Evolutionary conservation across 2,113 vertebrate species (phyloP), one percentile per base, ranked within the genome.

Genomic region (Ammodytes dubius): DNA sequence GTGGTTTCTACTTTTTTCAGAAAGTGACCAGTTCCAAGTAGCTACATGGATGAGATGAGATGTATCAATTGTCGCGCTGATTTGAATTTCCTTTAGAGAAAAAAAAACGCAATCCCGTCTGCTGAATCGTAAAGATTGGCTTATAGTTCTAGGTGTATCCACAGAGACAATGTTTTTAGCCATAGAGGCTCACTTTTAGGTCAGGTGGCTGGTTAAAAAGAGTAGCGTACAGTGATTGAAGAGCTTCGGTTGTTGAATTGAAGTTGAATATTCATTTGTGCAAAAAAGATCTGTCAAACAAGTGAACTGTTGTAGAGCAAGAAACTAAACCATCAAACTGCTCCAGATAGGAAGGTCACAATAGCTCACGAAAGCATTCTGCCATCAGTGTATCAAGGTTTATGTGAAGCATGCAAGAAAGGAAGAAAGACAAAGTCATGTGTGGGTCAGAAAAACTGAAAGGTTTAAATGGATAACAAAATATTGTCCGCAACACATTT

Each of bases 21-120:
- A 66, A 27, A 53, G 27, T 42, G 52, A 50, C 19, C 13, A 10
- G 58, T 73, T 65, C 40, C n/a, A 49, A 73, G 65, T 19, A 50
- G 14, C 82, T 58, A 35, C 39, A 35, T 39, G 70, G 46, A 59
- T 77, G 42, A 80, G 58, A 68, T 63, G 49, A 72, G 64, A 73
- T 27, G 50, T 63, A 54, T 70, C 5, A 58, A 82, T 75, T 86
- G 39, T 82, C 74, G 65, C 12, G 70, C 66, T 73, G 57, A 60
- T 67, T 81, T 85, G 66, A 75, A 27, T 27, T 27, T 27, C 27
- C 27, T 27, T 27, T 27, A 27, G 27, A 27, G 27, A 27, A 27
- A 27, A 27, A 27, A 27, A 27, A 27, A 27, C 27, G 27, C 27
- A 27, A 27, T 27, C 27, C 27, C 27, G 27, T 27, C 27, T 27